Percentiles rank a stretch among this genome's conserved stretches.
phyloP scores from a whole-genome alignment of 2,888 invertebrate species.

The Ennomos erosarius region DNA sequence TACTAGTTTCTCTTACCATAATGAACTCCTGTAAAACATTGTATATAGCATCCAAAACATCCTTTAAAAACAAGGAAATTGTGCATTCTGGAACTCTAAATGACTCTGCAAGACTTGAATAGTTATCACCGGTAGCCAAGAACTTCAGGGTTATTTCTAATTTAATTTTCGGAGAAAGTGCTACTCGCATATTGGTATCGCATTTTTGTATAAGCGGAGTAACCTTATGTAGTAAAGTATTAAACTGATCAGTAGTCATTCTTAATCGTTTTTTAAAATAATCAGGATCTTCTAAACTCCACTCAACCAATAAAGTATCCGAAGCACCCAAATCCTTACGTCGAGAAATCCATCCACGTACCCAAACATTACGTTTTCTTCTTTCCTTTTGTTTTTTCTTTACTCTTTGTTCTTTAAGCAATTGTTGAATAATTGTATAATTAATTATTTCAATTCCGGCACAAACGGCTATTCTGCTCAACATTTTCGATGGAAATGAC shows the following conservation, averaged over 20 bases:
- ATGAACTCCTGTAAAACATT: slow-evolving; percentile 43
- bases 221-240: slow-evolving; percentile 46
- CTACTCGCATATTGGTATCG: slow-evolving; percentile 46
- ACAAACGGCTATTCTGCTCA: slow-evolving; percentile 47
- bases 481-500: slow-evolving; percentile 47
- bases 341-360: too few species aligned
- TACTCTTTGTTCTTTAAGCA: slow-evolving; percentile 42
- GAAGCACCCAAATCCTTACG: too few species aligned
- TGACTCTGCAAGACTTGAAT: slow-evolving; percentile 51
- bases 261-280: slow-evolving; percentile 44
- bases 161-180: slow-evolving; percentile 45
- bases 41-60: slow-evolving; percentile 53
- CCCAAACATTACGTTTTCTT: slow-evolving; percentile 30
- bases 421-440: slow-evolving; percentile 41
- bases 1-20: slow-evolving; percentile 20
- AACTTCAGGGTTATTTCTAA: slow-evolving; percentile 45
- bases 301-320: too few species aligned
- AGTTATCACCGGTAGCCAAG: slow-evolving; percentile 33
- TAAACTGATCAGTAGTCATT: slow-evolving; percentile 46
- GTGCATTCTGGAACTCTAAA: slow-evolving; percentile 55
- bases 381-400: slow-evolving; percentile 46
- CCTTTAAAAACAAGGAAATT: slow-evolving; percentile 52
- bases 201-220: slow-evolving; percentile 44
- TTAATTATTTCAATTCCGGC: slow-evolving; percentile 39
- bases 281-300: too few species aligned